Evolutionary conservation across 2,888 invertebrate genomes (phyloP).

Genomic region (Cantharis rufa): DNA sequence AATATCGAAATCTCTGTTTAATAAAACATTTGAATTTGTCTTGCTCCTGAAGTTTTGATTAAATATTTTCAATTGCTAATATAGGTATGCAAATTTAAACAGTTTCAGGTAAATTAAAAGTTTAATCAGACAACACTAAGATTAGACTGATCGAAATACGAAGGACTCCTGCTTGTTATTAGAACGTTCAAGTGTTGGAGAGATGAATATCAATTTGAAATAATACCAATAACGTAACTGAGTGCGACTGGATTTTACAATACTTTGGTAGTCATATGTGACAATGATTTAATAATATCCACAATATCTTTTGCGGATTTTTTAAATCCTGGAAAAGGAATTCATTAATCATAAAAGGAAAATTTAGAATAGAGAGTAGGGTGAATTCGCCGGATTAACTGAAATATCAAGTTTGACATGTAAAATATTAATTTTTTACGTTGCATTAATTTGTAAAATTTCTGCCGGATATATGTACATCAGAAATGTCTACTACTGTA

Average conservation of each 20-base stretch:
- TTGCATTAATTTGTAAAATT: too few relatives aligned
- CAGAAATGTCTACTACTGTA: too few relatives aligned
- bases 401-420: too few relatives aligned
- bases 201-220: background rate
- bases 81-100: conserved; percentile 2
- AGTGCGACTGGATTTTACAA: background rate
- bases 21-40: background rate
- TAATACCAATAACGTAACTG: background rate
- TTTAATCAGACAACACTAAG: background rate
- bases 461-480: too few relatives aligned
- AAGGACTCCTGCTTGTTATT: background rate
- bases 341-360: too few relatives aligned
- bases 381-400: too few relatives aligned
- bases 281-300: background rate
- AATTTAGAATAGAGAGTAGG: too few relatives aligned
- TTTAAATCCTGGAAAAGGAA: too few relatives aligned
- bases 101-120: background rate
- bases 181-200: background rate
- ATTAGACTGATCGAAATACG: background rate
- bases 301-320: background rate
- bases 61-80: background rate
- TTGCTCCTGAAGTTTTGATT: background rate
- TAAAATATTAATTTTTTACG: too few relatives aligned
- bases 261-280: background rate
- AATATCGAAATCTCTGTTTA: background rate